These are phyloP conservation scores for Mesorhabditis spiculigera DNA, from an alignment of 2,888 invertebrate genomes.

Conservation along the genomic window DNA sequence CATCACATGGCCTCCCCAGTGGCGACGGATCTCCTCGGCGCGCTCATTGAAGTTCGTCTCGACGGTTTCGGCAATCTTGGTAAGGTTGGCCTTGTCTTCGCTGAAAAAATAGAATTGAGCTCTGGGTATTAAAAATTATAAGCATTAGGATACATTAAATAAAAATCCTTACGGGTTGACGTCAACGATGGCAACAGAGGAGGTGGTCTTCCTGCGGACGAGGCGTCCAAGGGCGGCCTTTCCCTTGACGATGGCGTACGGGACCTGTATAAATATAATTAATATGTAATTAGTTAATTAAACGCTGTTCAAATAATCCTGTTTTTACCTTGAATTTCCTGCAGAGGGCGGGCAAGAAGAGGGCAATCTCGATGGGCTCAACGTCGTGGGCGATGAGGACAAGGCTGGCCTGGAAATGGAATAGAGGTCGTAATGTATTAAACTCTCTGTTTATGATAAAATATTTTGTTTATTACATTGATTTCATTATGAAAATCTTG, in stretches of 20 bases:
- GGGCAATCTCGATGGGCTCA: conserved; percentile 95
- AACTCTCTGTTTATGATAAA: no score
- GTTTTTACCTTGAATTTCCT: conserved; percentile 77
- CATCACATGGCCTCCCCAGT: conserved; percentile 84
- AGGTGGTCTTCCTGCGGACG: conserved; percentile 91
- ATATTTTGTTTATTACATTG: no score
- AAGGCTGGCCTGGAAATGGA: conserved; percentile 72
- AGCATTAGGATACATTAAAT: conserved; percentile 18
- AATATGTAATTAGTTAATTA: not conserved
- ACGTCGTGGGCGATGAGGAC: conserved; percentile 98
- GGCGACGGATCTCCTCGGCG: conserved; percentile 76
- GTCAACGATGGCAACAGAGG: conserved; percentile 81
- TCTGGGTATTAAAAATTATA: not conserved
- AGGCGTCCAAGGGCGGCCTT: conserved; percentile 92
- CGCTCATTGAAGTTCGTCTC: conserved; percentile 99
- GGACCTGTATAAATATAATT: conserved; percentile 68
- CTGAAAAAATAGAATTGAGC: conserved; percentile 48
- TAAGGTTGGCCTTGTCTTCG: conserved; percentile 82
- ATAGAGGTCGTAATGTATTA: not conserved
- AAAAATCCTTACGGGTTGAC: conserved; percentile 66
- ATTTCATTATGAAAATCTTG: no score
- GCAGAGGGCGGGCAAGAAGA: conserved; percentile 95
- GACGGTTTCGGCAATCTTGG: conserved; percentile 88
- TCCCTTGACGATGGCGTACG: conserved; percentile 97
- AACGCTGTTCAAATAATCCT: not conserved